Conservation (phyloP, 2,888 invertebrate genomes). For the Saturnia pavonia region DNA sequence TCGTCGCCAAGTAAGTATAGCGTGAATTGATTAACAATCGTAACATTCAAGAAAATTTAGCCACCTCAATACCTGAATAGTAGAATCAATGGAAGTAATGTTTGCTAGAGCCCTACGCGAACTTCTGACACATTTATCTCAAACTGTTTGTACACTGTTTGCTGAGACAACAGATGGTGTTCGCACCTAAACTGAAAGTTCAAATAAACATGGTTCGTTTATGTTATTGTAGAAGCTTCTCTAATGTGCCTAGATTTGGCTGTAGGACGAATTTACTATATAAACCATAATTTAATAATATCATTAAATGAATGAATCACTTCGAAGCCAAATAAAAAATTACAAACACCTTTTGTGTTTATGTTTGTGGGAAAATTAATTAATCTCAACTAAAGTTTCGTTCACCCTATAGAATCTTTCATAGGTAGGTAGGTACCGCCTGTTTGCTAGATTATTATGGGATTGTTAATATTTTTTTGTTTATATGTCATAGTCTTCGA, state of each 20-base stretch:
- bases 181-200: not conserved
- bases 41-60: too few relatives aligned
- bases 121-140: conserved; percentile 1
- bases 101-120: not conserved
- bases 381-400: too few relatives aligned
- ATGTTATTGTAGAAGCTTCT: not conserved
- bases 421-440: too few relatives aligned
- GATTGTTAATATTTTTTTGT: not conserved
- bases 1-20: too few relatives aligned
- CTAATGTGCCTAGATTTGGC: not conserved
- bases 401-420: too few relatives aligned
- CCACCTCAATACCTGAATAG: not conserved
- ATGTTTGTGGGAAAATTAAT: too few relatives aligned
- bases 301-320: too few relatives aligned
- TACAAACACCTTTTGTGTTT: not conserved
- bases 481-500: not conserved
- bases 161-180: not conserved
- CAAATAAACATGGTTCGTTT: not conserved
- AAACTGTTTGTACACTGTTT: not conserved
- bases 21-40: too few relatives aligned
- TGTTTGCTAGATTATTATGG: not conserved
- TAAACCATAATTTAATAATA: not conserved
- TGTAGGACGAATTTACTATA: not conserved
- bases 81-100: not conserved
- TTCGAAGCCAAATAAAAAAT: too few relatives aligned